Evolutionary conservation across 2,797 vertebrate genomes (phyloP).

Genomic region (Eulemur coronatus): DNA sequence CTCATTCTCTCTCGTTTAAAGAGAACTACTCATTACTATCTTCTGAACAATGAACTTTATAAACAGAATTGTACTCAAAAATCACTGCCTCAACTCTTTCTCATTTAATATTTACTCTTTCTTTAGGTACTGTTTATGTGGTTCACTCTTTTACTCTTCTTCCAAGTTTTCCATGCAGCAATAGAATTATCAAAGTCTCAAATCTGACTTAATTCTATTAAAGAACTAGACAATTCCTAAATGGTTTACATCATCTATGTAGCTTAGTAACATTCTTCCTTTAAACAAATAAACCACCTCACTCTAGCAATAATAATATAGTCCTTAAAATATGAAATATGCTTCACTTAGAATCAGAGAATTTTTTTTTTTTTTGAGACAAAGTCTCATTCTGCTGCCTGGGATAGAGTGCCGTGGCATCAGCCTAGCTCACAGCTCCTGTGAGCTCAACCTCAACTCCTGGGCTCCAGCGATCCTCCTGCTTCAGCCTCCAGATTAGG

Average conservation of each 20-base stretch:
- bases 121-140: constrained; percentile 10
- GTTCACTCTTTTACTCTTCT: constrained; percentile 11
- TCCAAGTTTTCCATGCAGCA: constrained; percentile 23
- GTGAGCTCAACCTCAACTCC: no score
- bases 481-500: no score
- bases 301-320: not conserved
- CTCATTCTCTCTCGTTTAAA: not conserved
- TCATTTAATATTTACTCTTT: constrained; percentile 55
- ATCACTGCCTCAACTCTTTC: constrained; percentile 17
- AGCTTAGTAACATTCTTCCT: constrained; percentile 12
- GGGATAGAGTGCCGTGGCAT: no score
- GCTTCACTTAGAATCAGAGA: not conserved
- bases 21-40: not conserved
- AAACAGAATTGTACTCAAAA: constrained; percentile 6
- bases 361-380: not conserved
- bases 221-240: constrained; percentile 15
- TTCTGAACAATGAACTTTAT: constrained; percentile 47
- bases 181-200: constrained; percentile 29
- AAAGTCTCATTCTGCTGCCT: no score
- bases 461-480: no score
- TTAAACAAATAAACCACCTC: constrained; percentile 31
- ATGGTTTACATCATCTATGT: not conserved
- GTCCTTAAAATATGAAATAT: constrained; percentile 22
- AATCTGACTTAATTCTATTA: not conserved
- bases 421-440: no score